Base-by-base conservation (phyloP, 1,140 invertebrate genomes). In the Leptonema lineaticorne region DNA sequence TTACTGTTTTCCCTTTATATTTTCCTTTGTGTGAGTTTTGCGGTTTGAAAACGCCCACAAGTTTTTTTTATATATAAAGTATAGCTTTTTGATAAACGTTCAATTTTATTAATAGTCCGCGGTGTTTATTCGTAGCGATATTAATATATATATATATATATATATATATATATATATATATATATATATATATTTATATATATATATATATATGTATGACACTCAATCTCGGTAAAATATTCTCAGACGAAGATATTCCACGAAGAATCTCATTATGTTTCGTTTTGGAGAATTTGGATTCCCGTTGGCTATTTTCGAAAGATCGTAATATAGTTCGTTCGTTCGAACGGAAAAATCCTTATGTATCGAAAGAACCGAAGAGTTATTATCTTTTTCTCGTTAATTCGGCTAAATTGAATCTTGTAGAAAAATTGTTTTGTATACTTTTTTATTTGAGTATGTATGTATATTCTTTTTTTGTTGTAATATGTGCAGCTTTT, bases 231-330 rank as follows among this genome's bases (percentile, higher is more conserved):
- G 30, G 11, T 33, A 24, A 50, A 50, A 11, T 33, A 33, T 33
- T 16, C 22, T 4, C 50, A 14, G 3, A 26, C 50, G 50, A 1
- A 14, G 27, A 53, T 24, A 53, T 53, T 24, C 27, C 22, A 53
- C 3, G 18, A 20, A 24, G 22, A 53, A 53, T 53, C 50, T 53
- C 27, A 53, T 53, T 53, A 53, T 53, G 27, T 53, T 53, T 26
- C 14, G 27, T 45, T 16, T 18, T 7, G 22, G 50, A 7, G n/a
- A 26, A 7, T 53, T 24, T 9, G 50, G 20, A 53, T 53, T 24
- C 50, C 20, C 20, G 14, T 53, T 26, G 50, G 50, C 50, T 53
- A 53, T 26, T 53, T 53, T 53, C 50, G 27, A 53, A 53, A 24
- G 50, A 53, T 53, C 16, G 37, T 41, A 41, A 53, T 24, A n/a